A percentile compares a stretch with the other conserved stretches of the same genome.
phyloP scores from a whole-genome alignment of 2,113 vertebrate species.

The Ameiurus melas region DNA sequence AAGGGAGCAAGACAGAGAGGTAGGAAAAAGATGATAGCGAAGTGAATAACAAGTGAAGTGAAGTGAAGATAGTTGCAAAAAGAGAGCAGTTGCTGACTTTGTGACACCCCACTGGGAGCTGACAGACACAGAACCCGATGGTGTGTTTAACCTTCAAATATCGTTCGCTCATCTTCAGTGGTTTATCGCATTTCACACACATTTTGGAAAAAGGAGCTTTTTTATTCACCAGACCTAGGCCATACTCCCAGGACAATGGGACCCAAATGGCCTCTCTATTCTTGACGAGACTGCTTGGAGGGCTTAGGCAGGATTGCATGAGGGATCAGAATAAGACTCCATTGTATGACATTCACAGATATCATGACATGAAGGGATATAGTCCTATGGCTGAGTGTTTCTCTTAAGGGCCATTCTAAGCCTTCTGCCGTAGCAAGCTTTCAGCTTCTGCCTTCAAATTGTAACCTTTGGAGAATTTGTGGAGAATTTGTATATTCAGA shows the following conservation, averaged over 20 bases:
- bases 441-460: slow-evolving; percentile 20
- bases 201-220: slow-evolving; percentile 26
- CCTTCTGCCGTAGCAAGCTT: background rate
- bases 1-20: background rate
- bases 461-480: slow-evolving; percentile 8
- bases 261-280: slow-evolving; percentile 49
- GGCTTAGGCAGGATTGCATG: slow-evolving; percentile 39
- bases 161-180: slow-evolving; percentile 55
- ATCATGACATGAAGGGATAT: slow-evolving; percentile 44
- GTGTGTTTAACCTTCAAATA: slow-evolving; percentile 55
- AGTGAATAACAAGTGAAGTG: slow-evolving; percentile 30
- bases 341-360: slow-evolving; percentile 47
- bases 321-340: slow-evolving; percentile 44
- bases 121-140: slow-evolving; percentile 32
- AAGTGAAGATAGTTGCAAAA: slow-evolving; percentile 22
- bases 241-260: slow-evolving; percentile 41
- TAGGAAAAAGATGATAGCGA: slow-evolving; percentile 14
- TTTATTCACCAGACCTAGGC: slow-evolving; percentile 42
- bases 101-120: slow-evolving; percentile 12
- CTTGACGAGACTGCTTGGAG: slow-evolving; percentile 42
- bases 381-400: slow-evolving; percentile 35
- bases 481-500: slow-evolving; percentile 11
- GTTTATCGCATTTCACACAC: slow-evolving; percentile 41
- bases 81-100: slow-evolving; percentile 43
- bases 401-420: slow-evolving; percentile 33